Conservation (phyloP, 2,888 invertebrate species). For the Drosophila subquinaria region DNA sequence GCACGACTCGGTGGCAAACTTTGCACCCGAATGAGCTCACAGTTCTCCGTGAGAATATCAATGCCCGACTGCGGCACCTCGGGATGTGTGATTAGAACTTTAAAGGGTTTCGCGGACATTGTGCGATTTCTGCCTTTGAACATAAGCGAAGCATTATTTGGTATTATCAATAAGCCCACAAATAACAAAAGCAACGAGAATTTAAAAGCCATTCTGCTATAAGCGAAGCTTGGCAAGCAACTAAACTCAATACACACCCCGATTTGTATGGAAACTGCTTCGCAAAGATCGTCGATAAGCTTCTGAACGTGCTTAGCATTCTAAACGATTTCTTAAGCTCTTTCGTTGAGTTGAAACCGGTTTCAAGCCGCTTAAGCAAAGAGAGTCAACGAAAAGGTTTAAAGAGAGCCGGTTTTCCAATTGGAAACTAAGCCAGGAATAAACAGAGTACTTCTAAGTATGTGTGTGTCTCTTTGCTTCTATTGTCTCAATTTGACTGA, state of each 20-base stretch:
- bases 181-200: constrained; percentile 21
- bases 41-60: constrained; percentile 87
- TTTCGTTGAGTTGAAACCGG: constrained; percentile 27
- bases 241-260: constrained; percentile 60
- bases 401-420: constrained; percentile 1
- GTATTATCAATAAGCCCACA: constrained; percentile 32
- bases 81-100: constrained; percentile 90
- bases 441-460: too few species aligned
- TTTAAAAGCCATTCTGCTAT: constrained; percentile 31
- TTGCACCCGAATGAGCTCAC: constrained; percentile 78
- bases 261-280: constrained; percentile 38
- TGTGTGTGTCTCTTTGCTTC: too few species aligned
- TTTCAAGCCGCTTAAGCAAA: constrained; percentile 7
- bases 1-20: constrained; percentile 77
- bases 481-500: too few species aligned
- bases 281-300: constrained; percentile 55
- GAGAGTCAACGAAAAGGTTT: constrained; percentile 6
- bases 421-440: constrained; percentile 2
- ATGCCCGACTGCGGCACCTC: constrained; percentile 89
- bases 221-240: constrained; percentile 37
- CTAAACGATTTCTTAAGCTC: constrained; percentile 11
- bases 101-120: constrained; percentile 81
- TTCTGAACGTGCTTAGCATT: constrained; percentile 68
- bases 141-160: constrained; percentile 48
- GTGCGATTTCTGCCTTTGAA: constrained; percentile 53